Evolutionary conservation across 2,888 invertebrate species (phyloP).

Genomic region (Pristionchus japonicus): DNA sequence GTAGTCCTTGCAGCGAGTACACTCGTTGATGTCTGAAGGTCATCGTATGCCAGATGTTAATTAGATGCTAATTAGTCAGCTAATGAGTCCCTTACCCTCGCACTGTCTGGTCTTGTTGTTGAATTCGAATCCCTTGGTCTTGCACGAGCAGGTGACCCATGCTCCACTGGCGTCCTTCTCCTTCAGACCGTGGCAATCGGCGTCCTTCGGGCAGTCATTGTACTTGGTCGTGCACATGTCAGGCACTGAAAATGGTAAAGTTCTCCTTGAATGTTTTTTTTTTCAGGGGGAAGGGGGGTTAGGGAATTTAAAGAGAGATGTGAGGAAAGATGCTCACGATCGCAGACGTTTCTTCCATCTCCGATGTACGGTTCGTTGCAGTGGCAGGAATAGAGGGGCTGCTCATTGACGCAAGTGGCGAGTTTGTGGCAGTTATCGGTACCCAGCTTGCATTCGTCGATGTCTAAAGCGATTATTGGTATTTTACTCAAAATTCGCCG

Average conservation of each 20-base stretch:
- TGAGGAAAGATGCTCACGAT: slow-evolving; percentile 48
- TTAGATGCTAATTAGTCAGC: no score
- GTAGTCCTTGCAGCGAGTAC: slow-evolving; percentile 45
- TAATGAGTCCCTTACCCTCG: slow-evolving; percentile 47
- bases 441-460: slow-evolving; percentile 87
- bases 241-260: slow-evolving; percentile 2
- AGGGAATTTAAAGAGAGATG: not conserved
- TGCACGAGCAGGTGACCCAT: slow-evolving; percentile 45
- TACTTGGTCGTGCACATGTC: slow-evolving; percentile 38
- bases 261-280: not conserved
- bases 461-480: slow-evolving; percentile 84
- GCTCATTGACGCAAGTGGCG: slow-evolving; percentile 86
- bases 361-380: slow-evolving; percentile 60
- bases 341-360: slow-evolving; percentile 60
- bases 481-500: not conserved
- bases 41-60: no score
- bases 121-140: slow-evolving; percentile 42
- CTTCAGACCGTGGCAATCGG: slow-evolving; percentile 3
- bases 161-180: slow-evolving; percentile 34
- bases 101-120: slow-evolving; percentile 42
- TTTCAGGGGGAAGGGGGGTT: not conserved
- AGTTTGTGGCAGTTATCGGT: slow-evolving; percentile 83
- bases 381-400: slow-evolving; percentile 81
- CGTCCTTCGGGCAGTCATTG: slow-evolving; percentile 44
- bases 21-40: slow-evolving; percentile 47